A percentile compares a stretch with the other conserved stretches of the same genome.
These are phyloP conservation scores for Malurus alboscapulatus DNA, from an alignment of 2,113 vertebrate genomes.

Conservation along the genomic window DNA sequence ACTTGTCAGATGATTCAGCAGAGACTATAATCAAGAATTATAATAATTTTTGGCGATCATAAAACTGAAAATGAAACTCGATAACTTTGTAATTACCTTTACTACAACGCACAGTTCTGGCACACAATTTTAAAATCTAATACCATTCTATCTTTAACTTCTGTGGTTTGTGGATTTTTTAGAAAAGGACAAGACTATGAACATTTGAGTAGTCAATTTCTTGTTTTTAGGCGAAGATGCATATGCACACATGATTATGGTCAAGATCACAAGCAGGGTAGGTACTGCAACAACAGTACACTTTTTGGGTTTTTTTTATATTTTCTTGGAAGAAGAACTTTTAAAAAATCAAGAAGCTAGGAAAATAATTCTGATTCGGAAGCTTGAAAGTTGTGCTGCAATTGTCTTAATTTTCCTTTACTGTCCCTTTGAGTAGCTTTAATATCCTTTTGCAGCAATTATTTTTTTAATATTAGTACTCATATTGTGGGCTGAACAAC, in stretches of 20 bases:
- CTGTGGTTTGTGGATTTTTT: fast-evolving
- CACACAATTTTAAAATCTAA: neutral
- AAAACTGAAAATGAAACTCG: neutral
- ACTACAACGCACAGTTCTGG: fast-evolving
- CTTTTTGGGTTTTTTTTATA: neutral
- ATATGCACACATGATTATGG: neutral
- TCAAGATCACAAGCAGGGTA: neutral
- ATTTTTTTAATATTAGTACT: neutral
- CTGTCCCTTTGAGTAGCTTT: neutral
- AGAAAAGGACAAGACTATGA: neutral
- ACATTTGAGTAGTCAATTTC: neutral
- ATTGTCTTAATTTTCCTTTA: neutral
- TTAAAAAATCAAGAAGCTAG: neutral
- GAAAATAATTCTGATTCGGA: neutral
- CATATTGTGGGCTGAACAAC: neutral
- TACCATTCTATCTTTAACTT: neutral
- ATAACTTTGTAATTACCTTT: neutral
- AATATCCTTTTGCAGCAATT: neutral
- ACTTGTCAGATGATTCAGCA: neutral
- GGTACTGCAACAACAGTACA: neutral
- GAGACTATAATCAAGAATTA: neutral
- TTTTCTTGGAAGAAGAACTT: neutral
- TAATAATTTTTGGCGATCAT: neutral
- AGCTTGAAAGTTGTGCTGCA: neutral
- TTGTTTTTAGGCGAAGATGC: neutral